A percentile compares a stretch with the other conserved stretches of the same genome.
Evolutionary conservation across 1,140 invertebrate species (phyloP).

Genomic region (Neuroterus valhalla): DNA sequence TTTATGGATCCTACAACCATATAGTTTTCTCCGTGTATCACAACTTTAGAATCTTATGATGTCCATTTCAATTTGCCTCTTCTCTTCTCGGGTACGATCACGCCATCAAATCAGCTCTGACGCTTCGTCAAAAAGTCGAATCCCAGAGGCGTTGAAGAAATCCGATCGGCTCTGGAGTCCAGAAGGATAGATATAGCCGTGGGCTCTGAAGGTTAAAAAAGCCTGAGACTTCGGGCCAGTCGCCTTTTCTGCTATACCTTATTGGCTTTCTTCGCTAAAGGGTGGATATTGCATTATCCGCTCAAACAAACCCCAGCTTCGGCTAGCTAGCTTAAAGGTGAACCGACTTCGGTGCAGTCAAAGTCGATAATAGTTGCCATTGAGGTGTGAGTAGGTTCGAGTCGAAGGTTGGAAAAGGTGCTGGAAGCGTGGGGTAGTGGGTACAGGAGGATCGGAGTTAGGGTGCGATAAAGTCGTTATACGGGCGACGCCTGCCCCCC

Average conservation of each 20-base stretch:
- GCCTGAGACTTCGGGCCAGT: slow-evolving; percentile 46
- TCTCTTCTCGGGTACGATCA: no score
- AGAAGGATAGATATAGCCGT: not conserved
- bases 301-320: slow-evolving; percentile 62
- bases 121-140: not conserved
- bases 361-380: slow-evolving; percentile 68
- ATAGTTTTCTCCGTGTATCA: no score
- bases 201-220: slow-evolving; percentile 43
- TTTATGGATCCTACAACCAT: no score
- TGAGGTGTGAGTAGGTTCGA: slow-evolving; percentile 58
- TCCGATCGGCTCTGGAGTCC: not conserved
- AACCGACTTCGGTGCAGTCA: slow-evolving; percentile 62
- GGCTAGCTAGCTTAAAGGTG: slow-evolving; percentile 66
- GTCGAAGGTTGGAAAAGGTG: slow-evolving; percentile 55
- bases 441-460: slow-evolving; percentile 48
- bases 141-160: slow-evolving; percentile 2
- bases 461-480: slow-evolving; percentile 72
- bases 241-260: slow-evolving; percentile 50
- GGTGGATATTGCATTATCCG: slow-evolving; percentile 67
- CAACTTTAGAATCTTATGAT: no score
- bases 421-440: slow-evolving; percentile 43
- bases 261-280: slow-evolving; percentile 59
- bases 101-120: not conserved
- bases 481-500: slow-evolving; percentile 68
- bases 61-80: no score